Base-by-base conservation (phyloP, 2,113 vertebrate genomes). In the Ptychochromis oligacanthus region DNA sequence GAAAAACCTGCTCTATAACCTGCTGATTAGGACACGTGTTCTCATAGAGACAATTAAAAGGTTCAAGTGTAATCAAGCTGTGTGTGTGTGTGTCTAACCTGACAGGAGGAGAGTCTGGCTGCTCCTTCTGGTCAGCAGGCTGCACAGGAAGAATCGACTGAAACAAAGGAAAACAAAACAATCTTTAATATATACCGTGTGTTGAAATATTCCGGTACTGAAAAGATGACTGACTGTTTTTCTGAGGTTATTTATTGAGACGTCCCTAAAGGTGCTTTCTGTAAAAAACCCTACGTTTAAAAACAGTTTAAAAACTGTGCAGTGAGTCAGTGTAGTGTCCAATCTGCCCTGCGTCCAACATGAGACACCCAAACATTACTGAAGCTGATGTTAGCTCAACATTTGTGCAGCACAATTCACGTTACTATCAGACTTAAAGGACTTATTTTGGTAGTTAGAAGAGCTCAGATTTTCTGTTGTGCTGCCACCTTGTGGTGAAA, bases 51-150 rank as follows among this genome's bases (percentile, higher is more conserved):
- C 1, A 0, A 9, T 2, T 1, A 1, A 8, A 13, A 1, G 0
- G 20, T 31, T 26, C 10, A 8, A 3, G 2, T 36, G 28, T 14
- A 7, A 3, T 57, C 3, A 1, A 5, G 24, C 7, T 22, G 61
- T 24, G 43, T 3, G n/a, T 56, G 22, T 4, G 1, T 6, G 6
- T 15, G 12, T 62, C 77, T 17, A 9, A 94, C 97, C 92, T 96
- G 90, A 95, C 62, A 75, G 84, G 94, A 9, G 31, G 84, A 55
- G 94, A 86, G 54, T 94, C 92, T 65, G 84, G 58, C 0, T 82
- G 70, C 75, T 86, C 88, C 84, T 94, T 96, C 88, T 89, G 96
- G 54, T 91, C 93, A 36, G 89, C 82, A 38, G 86, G 76, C 87
- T 67, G 59, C 64, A 81, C 70, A 0, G 85, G 89, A 2, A 94